Base-by-base conservation (phyloP, 2,888 invertebrate species). In the Eulithis prunata region DNA sequence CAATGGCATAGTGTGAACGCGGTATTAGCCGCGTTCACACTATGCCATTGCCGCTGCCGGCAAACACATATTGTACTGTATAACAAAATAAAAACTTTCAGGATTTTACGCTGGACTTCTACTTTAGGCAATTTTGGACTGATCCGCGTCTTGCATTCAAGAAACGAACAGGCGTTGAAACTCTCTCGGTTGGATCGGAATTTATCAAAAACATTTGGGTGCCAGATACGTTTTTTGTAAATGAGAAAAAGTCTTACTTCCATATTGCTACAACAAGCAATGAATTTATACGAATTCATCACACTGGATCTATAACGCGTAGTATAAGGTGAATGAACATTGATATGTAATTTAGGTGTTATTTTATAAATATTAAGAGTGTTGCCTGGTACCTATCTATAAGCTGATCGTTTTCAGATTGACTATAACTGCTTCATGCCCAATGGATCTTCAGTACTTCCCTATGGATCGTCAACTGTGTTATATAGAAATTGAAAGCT, bases 181-280 rank as follows among this genome's bases (percentile, higher is more conserved):
- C 97, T 78, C 94, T 98, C 75, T 97, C 97, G 77, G 98, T 98
- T 75, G 98, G 98, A 79, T 98, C 98, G 70, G 98, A 98, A 92
- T 98, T 98, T 94, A 97, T 98, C 89, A 97, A 97, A 90, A 98
- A 97, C 92, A 99, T 99, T 87, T 99, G 99, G 99, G 99, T 99
- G 82, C 99, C 99, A 76, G 99, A 99, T 92, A 99, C 99, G 73
- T 99, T 99, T 94, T 99, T 99, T 93, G 99, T 99, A 82, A 99
- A 99, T 93, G 99, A 99, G 94, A 99, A 99, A 94, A 98, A 99
- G 94, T 98, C 99, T 79, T 99, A 99, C 94, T 99, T 99, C 94
- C 99, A 99, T 94, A 97, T 98, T 92, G 99, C 99, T 78, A 99
- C 99, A 81, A 99, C 99, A 83, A 98, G 98, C 94, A 99, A 99